Percentiles rank a stretch among this genome's conserved stretches.
Conservation (phyloP, 2,888 invertebrate genomes). For the Synanthedon andrenaeformis region DNA sequence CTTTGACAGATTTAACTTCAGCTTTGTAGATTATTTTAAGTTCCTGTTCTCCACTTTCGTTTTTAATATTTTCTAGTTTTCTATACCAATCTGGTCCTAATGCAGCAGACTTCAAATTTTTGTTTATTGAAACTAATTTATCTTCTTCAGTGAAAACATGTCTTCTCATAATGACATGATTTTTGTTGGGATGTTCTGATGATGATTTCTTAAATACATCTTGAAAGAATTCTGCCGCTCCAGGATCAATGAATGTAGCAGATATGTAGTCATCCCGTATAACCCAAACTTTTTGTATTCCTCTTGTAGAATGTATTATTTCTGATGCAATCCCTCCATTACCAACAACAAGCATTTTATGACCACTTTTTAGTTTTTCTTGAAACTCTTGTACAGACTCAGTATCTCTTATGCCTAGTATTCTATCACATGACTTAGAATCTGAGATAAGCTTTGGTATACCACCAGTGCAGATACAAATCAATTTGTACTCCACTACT, state of each 20-base stretch:
- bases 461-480: constrained; percentile 94
- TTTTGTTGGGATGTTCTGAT: constrained; percentile 15
- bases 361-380: constrained; percentile 74
- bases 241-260: constrained; percentile 95
- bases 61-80: constrained; percentile 69
- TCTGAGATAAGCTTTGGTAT: constrained; percentile 81
- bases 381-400: constrained; percentile 90
- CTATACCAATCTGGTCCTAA: constrained; percentile 97
- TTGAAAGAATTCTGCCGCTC: constrained; percentile 94
- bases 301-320: constrained; percentile 87
- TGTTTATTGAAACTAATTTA: constrained; percentile 37
- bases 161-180: constrained; percentile 63
- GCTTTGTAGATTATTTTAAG: constrained; percentile 73
- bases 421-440: constrained; percentile 69
- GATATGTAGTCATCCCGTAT: constrained; percentile 93
- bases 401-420: constrained; percentile 93
- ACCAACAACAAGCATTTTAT: constrained; percentile 86
- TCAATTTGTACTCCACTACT: constrained; percentile 76
- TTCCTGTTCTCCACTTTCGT: constrained; percentile 60
- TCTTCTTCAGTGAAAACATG: constrained; percentile 76
- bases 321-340: constrained; percentile 99
- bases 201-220: constrained; percentile 31
- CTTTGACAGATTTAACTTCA: constrained; percentile 60
- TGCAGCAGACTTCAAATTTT: constrained; percentile 82
- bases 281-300: constrained; percentile 91